Base-by-base conservation (phyloP, 2,113 vertebrate species). In the Phrynosoma platyrhinos region DNA sequence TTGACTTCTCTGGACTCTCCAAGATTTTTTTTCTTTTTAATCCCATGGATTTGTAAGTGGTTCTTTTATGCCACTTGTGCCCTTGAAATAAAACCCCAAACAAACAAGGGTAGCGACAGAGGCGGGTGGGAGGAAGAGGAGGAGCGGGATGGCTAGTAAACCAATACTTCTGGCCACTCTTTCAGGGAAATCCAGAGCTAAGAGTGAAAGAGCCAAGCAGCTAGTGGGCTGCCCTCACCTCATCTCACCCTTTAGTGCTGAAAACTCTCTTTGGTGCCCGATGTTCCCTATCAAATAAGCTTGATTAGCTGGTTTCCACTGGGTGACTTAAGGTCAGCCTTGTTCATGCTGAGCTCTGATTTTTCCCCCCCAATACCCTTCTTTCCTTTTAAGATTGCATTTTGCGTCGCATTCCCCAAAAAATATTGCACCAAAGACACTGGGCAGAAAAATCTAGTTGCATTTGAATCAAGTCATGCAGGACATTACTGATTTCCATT, bases 71-170 rank as follows among this genome's bases (percentile, higher is more conserved):
- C 30, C 52, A 27, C 47, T 84, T 74, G 16, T 9, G n/a, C 20
- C 71, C 16, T 87, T 89, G 85, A 88, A 64, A 75, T 1, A 52
- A 87, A 93, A 71, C 88, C n/a, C 64, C 66, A 80, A 53, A 55
- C 64, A 71, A 80, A 79, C n/a, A 53, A 27, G 76, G 14, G 32
- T 32, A 68, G 53, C 13, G 25, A 40, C 23, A 23, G 14, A 66
- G 30, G 1, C 27, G 52, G 20, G 32, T 14, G 4, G 16, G 14
- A n/a, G 30, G 32, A 20, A 42, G 7, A 5, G 30, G 42, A n/a
- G 32, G 16, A 75, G 83, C 2, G 27, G 36, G 21, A 21, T 20
- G 32, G 64, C 69, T 87, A 55, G 47, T 79, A 84, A 36, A 20
- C 21, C 79, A 40, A 53, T 85, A 23, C 78, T 32, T 74, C 82